A percentile compares a stretch with the other conserved stretches of the same genome.
Evolutionary conservation across 2,888 invertebrate genomes (phyloP).

Genomic region (Tenthredo scrophulariae): DNA sequence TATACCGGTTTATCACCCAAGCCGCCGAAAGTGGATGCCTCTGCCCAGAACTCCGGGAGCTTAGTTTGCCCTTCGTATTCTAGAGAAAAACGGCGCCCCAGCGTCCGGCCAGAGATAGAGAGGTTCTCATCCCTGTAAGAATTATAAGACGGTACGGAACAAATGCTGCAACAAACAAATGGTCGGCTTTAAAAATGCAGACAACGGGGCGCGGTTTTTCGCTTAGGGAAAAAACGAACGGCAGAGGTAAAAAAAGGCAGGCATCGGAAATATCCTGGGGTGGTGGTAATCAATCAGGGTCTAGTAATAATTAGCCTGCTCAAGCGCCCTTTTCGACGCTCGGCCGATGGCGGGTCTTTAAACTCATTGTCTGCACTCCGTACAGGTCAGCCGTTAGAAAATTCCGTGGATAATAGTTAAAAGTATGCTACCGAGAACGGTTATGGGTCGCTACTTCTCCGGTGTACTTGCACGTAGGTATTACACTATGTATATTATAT

Average conservation of each 20-base stretch:
- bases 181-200: conserved; percentile 25
- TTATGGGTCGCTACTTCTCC: not conserved
- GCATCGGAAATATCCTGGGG: conserved; percentile 34
- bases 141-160: not conserved
- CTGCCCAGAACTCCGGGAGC: not conserved
- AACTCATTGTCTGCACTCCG: not conserved
- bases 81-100: conserved; percentile 10
- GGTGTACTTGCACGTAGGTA: too few species aligned
- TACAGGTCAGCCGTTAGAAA: conserved; percentile 2
- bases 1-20: not conserved
- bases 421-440: conserved; percentile 6
- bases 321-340: not conserved
- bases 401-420: not conserved
- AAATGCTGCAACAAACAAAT: conserved; percentile 12
- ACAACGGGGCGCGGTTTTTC: not conserved
- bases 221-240: not conserved
- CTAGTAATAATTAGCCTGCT: not conserved
- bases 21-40: conserved; percentile 3
- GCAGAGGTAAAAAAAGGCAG: not conserved
- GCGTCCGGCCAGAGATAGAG: not conserved
- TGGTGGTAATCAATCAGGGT: conserved; percentile 15
- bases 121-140: not conserved
- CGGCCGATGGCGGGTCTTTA: not conserved
- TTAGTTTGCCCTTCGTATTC: not conserved
- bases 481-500: too few species aligned